Evolutionary conservation across 2,888 invertebrate genomes (phyloP), one percentile per base, ranked within the genome.

Genomic region (Thera obeliscata): DNA sequence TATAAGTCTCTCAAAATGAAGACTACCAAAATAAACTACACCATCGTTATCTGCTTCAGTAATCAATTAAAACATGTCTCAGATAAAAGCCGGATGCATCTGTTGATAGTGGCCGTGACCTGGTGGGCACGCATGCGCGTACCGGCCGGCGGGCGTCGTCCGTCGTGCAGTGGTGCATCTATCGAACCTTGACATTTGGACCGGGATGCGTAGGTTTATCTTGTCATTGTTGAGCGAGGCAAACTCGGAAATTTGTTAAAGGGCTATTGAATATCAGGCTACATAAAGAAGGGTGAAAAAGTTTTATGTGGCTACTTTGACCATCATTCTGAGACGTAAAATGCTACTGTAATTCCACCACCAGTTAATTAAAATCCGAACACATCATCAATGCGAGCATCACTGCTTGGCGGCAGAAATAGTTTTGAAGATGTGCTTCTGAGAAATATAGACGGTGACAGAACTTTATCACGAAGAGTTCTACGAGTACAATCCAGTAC

Each of bases 21-120:
- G 6, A 1, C 52, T 33, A 8, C 12, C 56, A 38, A 61, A 64
- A 50, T 9, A 49, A 65, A 56, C n/a, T 6, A 48, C n/a, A 55
- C 12, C 33, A 33, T 46, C 33, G 50, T 57, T 22, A 33, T 62
- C 56, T 48, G 49, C 22, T 58, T 12, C 38, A 38, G 36, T 56
- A 63, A 69, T 66, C 56, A 66, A 66, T 69, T 67, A 62, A 41
- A 65, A 35, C 55, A 46, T 59, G 66, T 57, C 56, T 66, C 63
- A 66, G 66, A 69, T 69, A 66, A 54, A 60, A 60, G 22, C 60
- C 74, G 74, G 74, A 73, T 74, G 76, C 74, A 76, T 75, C 73
- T 76, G 77, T 73, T 75, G 77, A 77, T 73, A 73, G 62, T 74
- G 75, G 65, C 70, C 71, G 61, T 70, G 70, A 69, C 73, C 73